Conservation (phyloP, 2,797 vertebrate species). For the Etheostoma nigrum region DNA sequence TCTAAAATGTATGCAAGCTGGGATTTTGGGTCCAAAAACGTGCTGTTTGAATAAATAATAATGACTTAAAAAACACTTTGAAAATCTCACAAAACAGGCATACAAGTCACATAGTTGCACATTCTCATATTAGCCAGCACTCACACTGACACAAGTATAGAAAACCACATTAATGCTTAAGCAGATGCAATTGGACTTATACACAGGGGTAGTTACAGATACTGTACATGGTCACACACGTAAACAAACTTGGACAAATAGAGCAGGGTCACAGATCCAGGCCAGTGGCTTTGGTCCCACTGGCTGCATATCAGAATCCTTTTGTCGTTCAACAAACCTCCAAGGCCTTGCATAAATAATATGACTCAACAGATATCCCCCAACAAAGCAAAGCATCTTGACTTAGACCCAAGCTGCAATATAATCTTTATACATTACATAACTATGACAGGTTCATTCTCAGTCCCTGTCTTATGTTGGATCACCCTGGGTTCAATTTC, state of each 20-base stretch:
- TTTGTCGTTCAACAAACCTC: conserved; percentile 20
- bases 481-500: not conserved
- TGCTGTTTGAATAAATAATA: conserved; percentile 32
- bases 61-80: conserved; percentile 46
- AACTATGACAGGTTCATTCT: conserved; percentile 6
- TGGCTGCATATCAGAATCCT: conserved; percentile 26
- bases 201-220: too few species aligned
- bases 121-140: not conserved
- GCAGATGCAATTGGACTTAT: conserved; percentile 17
- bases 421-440: conserved; percentile 10
- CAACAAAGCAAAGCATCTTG: not conserved
- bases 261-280: conserved; percentile 23
- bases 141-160: conserved; percentile 3
- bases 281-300: conserved; percentile 20
- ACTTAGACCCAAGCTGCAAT: conserved; percentile 5
- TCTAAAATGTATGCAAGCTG: conserved; percentile 26
- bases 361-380: conserved; percentile 10
- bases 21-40: conserved; percentile 19
- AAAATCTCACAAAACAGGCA: conserved; percentile 34
- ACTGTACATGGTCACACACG: not conserved
- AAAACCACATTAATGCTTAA: conserved; percentile 16
- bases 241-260: conserved; percentile 17
- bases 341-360: conserved; percentile 19
- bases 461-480: not conserved
- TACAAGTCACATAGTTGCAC: conserved; percentile 6